Evolutionary conservation across 2,113 vertebrate genomes (phyloP), one percentile per base, ranked within the genome.

Genomic region (Dolichallabes microphthalmus): DNA sequence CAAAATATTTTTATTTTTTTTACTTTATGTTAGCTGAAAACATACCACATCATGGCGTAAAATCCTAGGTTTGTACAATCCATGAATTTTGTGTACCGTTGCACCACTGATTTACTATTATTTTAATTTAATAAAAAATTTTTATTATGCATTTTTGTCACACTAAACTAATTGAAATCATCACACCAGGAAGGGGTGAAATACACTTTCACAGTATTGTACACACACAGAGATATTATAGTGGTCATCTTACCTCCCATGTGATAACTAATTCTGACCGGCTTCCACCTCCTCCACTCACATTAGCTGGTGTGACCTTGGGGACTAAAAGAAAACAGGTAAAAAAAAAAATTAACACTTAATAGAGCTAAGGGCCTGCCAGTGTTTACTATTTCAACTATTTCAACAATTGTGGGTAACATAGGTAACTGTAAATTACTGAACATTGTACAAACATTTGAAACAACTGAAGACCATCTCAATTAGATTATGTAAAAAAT

Each of bases 231-330:
- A 76, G 2, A 83, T 27, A 3, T 55, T 58, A 87, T 71, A 61
- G 61, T 20, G 82, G 87, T 80, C 83, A 77, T 82, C 94, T 96
- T 94, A 99, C 98, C 96, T 99, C 98, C 98, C 98, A 99, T 19
- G 96, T 98, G 92, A 99, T 99, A 92, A 99, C 97, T 94, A 99
- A 95, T 92, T 99, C 98, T 0, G 96, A 97, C 87, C 96, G 97
- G 93, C 96, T 99, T 89, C 98, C 98, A 83, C 98, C 98, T 11
- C 98, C 98, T 89, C 98, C 98, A 1, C 96, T 98, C 93, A 99
- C 97, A 0, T 97, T 99, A 27, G 97, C 96, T 0, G 98, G 98
- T 30, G 97, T 97, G 93, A 98, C 96, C 92, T 97, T 97, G 0
- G 98, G 98, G 91, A 97, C 98, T 99, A 92, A 58, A 45, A 80